These are phyloP conservation scores for Micrasema minimum DNA, from an alignment of 1,140 invertebrate genomes.

Conservation along the genomic window DNA sequence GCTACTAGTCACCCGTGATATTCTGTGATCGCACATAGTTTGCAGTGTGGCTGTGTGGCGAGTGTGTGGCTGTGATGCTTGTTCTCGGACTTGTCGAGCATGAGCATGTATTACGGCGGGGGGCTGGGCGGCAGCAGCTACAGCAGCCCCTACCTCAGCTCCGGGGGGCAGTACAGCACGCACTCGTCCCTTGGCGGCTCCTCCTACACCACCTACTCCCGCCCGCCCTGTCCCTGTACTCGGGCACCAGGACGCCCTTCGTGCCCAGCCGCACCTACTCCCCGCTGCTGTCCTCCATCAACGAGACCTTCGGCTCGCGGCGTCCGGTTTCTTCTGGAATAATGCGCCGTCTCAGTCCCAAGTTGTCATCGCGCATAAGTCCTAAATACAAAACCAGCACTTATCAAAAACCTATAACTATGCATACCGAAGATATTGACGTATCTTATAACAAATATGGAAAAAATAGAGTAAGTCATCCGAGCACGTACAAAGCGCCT, in stretches of 20 bases:
- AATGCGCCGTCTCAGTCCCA: constrained; percentile 40
- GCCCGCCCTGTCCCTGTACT: constrained; percentile 56
- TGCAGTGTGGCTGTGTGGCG: no score
- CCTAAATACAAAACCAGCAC: constrained; percentile 46
- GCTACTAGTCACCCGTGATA: constrained; percentile 51
- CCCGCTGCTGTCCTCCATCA: constrained; percentile 79
- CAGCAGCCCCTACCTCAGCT: constrained; percentile 64
- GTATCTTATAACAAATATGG: constrained; percentile 74
- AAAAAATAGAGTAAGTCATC: constrained; percentile 52
- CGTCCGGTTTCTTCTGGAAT: constrained; percentile 52
- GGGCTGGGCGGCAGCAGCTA: constrained; percentile 60
- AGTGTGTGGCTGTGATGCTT: constrained; percentile 63
- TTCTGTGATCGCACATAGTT: constrained; percentile 24
- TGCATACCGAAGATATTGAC: constrained; percentile 86
- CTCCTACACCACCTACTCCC: constrained; percentile 61
- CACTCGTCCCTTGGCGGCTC: constrained; percentile 68
- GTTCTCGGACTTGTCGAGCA: constrained; percentile 67
- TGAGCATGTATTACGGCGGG: constrained; percentile 68
- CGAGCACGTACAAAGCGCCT: not conserved
- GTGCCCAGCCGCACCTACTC: constrained; percentile 69
- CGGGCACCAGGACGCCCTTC: constrained; percentile 47
- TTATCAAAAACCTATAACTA: constrained; percentile 68
- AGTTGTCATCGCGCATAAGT: constrained; percentile 46
- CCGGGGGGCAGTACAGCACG: constrained; percentile 67
- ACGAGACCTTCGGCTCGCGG: constrained; percentile 67